These are phyloP conservation scores for Ceyx margarethae DNA, from an alignment of 2,113 vertebrate species.

Conservation along the genomic window DNA sequence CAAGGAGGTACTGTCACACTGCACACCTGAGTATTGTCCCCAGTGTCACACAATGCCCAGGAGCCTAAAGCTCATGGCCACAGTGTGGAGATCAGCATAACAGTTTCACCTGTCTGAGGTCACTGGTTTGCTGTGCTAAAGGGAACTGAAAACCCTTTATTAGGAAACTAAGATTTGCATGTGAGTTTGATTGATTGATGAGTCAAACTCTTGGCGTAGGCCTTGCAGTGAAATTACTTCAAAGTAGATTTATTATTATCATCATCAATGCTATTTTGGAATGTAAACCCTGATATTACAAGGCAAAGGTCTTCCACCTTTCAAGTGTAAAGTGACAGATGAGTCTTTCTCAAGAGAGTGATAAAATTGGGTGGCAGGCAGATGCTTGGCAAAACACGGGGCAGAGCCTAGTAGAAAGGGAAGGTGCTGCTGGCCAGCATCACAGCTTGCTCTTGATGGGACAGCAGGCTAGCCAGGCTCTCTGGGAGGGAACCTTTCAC, in stretches of 20 bases:
- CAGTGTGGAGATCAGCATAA: not conserved
- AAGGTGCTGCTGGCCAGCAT: not conserved
- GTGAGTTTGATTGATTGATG: constrained; percentile 42
- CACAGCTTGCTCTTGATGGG: not conserved
- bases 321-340: not conserved
- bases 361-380: not conserved
- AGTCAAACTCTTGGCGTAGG: constrained; percentile 47
- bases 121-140: not conserved
- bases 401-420: not conserved
- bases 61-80: not conserved
- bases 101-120: not conserved
- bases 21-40: not conserved
- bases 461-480: not conserved
- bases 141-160: not conserved
- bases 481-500: not conserved
- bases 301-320: constrained; percentile 20
- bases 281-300: not conserved
- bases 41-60: rapidly evolving
- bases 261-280: constrained; percentile 29
- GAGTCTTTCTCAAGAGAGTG: not conserved
- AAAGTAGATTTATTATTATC: constrained; percentile 17
- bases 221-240: constrained; percentile 32
- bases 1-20: not conserved
- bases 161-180: constrained; percentile 35
- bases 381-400: not conserved